A percentile compares a stretch with the other conserved stretches of the same genome.
Evolutionary conservation across 2,797 vertebrate genomes (phyloP).

Genomic region (Oreortyx pictus): DNA sequence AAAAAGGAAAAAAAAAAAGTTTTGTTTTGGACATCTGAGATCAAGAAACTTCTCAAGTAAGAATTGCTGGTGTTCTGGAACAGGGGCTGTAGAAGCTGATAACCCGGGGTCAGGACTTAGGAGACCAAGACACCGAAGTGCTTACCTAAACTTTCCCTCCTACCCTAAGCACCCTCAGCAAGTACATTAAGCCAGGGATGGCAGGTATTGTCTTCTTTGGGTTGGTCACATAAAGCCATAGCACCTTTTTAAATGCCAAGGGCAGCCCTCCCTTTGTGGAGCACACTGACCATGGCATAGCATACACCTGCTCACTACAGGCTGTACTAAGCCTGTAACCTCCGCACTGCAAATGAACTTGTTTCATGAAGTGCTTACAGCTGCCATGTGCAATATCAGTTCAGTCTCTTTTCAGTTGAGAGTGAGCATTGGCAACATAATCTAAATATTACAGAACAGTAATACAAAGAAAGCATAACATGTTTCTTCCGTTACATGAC

Average conservation of each 20-base stretch:
- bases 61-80: neutral
- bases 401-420: neutral
- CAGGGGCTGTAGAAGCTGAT: neutral
- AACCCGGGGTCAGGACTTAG: neutral
- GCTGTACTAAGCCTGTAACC: neutral
- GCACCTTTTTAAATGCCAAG: neutral
- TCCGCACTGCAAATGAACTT: neutral
- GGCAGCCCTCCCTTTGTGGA: neutral
- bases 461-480: neutral
- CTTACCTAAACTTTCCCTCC: neutral
- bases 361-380: neutral
- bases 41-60: neutral
- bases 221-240: neutral
- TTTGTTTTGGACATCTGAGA: neutral
- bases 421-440: fast-evolving
- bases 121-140: neutral
- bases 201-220: neutral
- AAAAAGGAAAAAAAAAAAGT: neutral
- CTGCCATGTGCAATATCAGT: neutral
- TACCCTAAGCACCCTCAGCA: neutral
- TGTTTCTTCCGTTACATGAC: neutral
- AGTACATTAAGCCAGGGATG: neutral
- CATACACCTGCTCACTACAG: fast-evolving
- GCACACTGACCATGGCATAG: neutral
- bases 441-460: neutral